phyloP scores from a whole-genome alignment of 2,888 invertebrate species.

The Melinaea marsaeus region DNA sequence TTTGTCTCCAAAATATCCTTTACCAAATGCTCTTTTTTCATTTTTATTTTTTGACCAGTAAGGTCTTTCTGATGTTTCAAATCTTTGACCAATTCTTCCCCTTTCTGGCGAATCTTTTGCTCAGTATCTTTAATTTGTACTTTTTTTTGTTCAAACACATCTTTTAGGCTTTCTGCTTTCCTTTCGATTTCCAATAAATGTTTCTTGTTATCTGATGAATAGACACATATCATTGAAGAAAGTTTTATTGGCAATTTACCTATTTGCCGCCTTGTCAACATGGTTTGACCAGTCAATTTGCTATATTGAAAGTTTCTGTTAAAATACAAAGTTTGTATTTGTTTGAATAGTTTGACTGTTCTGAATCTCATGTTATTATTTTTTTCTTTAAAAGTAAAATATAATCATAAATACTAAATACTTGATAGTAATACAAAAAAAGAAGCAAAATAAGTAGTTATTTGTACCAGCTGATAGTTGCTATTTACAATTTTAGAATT shows the following conservation, averaged over 20 bases:
- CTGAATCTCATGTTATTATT: constrained; percentile 49
- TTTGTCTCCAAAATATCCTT: constrained; percentile 85
- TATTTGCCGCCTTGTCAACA: constrained; percentile 38
- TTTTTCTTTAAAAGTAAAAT: too few species aligned
- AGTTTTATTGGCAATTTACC: constrained; percentile 40
- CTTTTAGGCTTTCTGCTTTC: constrained; percentile 72
- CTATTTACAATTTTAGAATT: too few species aligned
- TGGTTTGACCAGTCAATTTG: constrained; percentile 30
- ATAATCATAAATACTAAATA: too few species aligned
- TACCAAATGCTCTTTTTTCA: constrained; percentile 80
- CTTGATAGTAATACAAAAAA: too few species aligned
- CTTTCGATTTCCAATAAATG: constrained; percentile 63
- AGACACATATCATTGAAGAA: constrained; percentile 47
- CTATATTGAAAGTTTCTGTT: constrained; percentile 38
- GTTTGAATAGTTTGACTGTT: constrained; percentile 44
- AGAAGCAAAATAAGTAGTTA: too few species aligned
- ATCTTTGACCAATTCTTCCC: constrained; percentile 67
- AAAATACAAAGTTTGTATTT: constrained; percentile 41
- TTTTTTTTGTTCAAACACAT: constrained; percentile 79
- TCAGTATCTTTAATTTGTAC: constrained; percentile 79
- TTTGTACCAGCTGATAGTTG: too few species aligned
- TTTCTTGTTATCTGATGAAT: constrained; percentile 63
- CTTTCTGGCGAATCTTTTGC: constrained; percentile 64
- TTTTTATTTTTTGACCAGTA: constrained; percentile 68
- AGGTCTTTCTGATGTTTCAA: constrained; percentile 66